A percentile compares a stretch with the other conserved stretches of the same genome.
phyloP scores from a whole-genome alignment of 2,797 vertebrate genomes.

The Tenualosa thibaudeaui region DNA sequence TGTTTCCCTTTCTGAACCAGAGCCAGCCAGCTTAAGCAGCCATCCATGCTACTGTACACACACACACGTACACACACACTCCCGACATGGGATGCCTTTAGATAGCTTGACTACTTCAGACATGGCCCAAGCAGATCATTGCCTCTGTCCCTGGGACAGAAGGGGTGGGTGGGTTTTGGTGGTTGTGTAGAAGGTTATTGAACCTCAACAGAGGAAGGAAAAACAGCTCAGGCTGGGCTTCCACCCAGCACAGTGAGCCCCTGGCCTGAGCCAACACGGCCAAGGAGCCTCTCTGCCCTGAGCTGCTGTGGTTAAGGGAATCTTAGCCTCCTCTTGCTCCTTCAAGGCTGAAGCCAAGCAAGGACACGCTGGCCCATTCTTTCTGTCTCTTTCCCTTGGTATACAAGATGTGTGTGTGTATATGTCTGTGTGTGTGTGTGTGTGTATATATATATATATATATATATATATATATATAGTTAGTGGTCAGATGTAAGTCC shows the following conservation, averaged over 20 bases:
- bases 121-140: too few relatives aligned
- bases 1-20: neutral
- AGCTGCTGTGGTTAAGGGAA: neutral
- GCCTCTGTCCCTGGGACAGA: too few relatives aligned
- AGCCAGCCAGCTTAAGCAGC: neutral
- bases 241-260: neutral
- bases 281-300: neutral
- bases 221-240: slow-evolving; percentile 24
- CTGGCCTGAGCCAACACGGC: neutral
- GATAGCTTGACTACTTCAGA: too few relatives aligned
- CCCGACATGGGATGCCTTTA: too few relatives aligned
- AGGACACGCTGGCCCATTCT: neutral
- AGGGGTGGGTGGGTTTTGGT: neutral
- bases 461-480: neutral
- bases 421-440: too few relatives aligned
- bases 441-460: too few relatives aligned
- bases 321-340: neutral
- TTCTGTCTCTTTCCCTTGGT: neutral
- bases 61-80: too few relatives aligned
- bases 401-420: neutral
- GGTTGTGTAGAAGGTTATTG: neutral
- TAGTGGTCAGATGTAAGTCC: neutral
- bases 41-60: neutral
- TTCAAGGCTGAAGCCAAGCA: neutral
- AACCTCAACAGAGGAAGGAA: slow-evolving; percentile 16